Percentiles rank a stretch among this genome's conserved stretches.
Conservation (phyloP, 2,113 vertebrate genomes). For the Asarcornis scutulata region DNA sequence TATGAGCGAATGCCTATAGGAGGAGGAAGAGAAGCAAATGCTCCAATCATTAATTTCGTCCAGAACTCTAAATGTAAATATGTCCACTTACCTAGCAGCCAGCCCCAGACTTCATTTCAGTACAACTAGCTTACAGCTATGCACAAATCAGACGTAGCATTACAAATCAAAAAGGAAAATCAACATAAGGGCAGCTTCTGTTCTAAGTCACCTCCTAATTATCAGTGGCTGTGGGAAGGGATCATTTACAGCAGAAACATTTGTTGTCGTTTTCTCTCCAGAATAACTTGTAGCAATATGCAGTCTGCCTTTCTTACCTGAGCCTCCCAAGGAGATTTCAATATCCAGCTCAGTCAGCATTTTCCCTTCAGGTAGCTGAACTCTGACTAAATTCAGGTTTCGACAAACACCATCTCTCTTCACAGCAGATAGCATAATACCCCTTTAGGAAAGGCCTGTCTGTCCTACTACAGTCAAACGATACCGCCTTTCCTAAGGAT, state of each 20-base stretch:
- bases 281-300: neutral
- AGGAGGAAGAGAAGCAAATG: neutral
- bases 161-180: neutral
- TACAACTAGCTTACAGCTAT: neutral
- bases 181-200: neutral
- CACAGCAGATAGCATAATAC: neutral
- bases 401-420: neutral
- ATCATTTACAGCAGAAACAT: neutral
- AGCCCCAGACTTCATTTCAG: neutral
- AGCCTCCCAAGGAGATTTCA: constrained; percentile 22
- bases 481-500: neutral
- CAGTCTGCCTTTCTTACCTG: neutral
- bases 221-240: neutral
- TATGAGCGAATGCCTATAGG: neutral
- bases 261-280: neutral
- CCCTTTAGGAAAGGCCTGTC: neutral
- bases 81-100: neutral
- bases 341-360: neutral
- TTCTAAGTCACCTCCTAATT: neutral
- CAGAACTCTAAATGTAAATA: neutral
- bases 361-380: neutral
- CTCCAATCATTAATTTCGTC: neutral
- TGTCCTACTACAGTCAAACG: neutral
- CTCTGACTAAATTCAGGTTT: neutral
- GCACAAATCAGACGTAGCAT: neutral